Evolutionary conservation across 2,888 invertebrate genomes (phyloP).

Genomic region (Drosophila dives): DNA sequence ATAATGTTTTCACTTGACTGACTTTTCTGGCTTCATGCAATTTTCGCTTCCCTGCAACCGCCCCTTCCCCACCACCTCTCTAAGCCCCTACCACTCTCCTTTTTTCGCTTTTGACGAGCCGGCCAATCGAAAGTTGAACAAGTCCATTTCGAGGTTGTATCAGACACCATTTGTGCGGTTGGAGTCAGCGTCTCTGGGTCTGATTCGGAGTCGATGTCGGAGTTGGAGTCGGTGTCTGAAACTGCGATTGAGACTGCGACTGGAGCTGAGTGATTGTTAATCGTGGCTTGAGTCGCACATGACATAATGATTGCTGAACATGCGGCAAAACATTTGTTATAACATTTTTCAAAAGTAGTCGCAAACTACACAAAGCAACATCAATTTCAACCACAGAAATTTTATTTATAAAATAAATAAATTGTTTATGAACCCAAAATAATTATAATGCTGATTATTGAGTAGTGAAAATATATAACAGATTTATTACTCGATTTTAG

Average conservation of each 20-base stretch:
- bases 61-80: not conserved
- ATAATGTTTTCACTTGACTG: constrained; percentile 66
- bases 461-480: no score
- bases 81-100: not conserved
- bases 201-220: constrained; percentile 16
- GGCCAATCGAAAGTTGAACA: constrained; percentile 73
- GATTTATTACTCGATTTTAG: not conserved
- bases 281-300: constrained; percentile 43
- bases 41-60: constrained; percentile 50
- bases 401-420: not conserved
- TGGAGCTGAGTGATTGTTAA: constrained; percentile 60
- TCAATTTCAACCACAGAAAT: not conserved
- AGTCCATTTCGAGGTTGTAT: constrained; percentile 66
- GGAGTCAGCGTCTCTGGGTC: constrained; percentile 10
- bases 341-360: constrained; percentile 35
- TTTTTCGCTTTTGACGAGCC: constrained; percentile 44
- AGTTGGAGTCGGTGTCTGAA: constrained; percentile 8
- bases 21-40: constrained; percentile 64
- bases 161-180: constrained; percentile 45
- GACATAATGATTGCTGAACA: constrained; percentile 70
- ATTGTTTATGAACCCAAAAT: not conserved
- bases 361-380: constrained; percentile 36
- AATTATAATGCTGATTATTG: not conserved
- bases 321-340: constrained; percentile 61
- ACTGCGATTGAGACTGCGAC: constrained; percentile 25